These are phyloP conservation scores for Capitulum mitella DNA, from an alignment of 2,888 invertebrate genomes.

Conservation along the genomic window DNA sequence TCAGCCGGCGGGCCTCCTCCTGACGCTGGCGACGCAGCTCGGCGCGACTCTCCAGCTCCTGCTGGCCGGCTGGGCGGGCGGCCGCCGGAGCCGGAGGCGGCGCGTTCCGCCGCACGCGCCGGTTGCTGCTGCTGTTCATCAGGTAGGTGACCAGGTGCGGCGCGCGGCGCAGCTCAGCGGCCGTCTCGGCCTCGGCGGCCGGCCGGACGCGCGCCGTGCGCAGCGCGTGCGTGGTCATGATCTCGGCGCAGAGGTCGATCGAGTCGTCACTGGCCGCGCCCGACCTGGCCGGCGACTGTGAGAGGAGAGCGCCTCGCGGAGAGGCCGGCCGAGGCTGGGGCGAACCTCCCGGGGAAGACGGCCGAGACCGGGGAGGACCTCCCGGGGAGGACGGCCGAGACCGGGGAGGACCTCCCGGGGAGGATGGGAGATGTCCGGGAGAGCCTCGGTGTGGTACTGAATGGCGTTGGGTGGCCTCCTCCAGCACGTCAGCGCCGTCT, in stretches of 20 bases:
- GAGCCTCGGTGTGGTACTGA: no score
- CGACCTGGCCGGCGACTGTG: no score
- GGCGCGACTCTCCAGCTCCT: background rate
- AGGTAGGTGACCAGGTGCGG: background rate
- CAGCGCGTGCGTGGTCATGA: background rate
- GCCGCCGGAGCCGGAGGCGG: background rate
- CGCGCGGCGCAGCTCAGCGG: background rate
- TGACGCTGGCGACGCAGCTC: background rate
- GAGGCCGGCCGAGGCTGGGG: no score
- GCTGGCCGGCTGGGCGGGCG: background rate
- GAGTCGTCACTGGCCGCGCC: background rate
- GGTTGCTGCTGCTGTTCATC: background rate
- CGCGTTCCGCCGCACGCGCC: background rate
- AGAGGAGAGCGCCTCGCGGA: no score
- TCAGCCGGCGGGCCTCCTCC: background rate
- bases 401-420: background rate
- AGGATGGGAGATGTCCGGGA: background rate
- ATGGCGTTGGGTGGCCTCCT: background rate
- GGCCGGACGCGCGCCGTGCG: background rate
- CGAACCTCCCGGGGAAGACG: no score
- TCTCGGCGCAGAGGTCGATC: slow-evolving; percentile 12
- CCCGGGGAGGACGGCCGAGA: background rate
- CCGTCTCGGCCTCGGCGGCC: background rate
- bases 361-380: background rate
- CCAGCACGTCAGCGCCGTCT: background rate